These are phyloP conservation scores for Chrysina gloriosa DNA, from an alignment of 2,888 invertebrate genomes.

Conservation along the genomic window DNA sequence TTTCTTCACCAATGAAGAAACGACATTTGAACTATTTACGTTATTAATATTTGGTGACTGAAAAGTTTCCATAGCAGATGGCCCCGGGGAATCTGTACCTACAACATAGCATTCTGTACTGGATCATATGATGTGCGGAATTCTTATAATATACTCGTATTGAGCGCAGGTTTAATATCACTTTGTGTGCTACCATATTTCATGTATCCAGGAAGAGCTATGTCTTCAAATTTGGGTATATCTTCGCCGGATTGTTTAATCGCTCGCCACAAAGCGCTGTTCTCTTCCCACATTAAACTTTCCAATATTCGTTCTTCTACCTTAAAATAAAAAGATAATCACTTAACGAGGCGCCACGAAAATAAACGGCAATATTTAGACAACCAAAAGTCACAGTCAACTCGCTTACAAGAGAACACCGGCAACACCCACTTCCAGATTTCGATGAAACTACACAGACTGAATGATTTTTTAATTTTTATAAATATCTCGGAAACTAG, in stretches of 20 bases:
- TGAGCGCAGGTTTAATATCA: background rate
- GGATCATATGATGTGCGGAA: background rate
- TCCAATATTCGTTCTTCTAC: conserved; percentile 96
- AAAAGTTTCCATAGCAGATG: conserved; percentile 73
- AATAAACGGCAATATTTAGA: no score
- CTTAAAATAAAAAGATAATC: conserved; percentile 60
- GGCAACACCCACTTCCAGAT: no score
- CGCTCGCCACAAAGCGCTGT: conserved; percentile 89
- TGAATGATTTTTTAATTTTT: no score
- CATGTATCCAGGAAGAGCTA: conserved; percentile 68
- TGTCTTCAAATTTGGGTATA: conserved; percentile 85
- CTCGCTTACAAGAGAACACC: no score
- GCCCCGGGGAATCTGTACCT: conserved; percentile 66
- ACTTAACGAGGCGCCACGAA: background rate
- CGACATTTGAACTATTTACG: conserved; percentile 56
- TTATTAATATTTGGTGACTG: conserved; percentile 73
- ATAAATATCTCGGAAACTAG: no score
- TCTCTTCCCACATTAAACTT: conserved; percentile 86
- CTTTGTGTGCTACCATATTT: conserved; percentile 13
- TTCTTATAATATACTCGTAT: background rate
- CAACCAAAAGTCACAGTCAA: no score
- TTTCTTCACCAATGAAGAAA: conserved; percentile 53
- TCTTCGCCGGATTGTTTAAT: conserved; percentile 70
- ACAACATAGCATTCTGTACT: background rate
- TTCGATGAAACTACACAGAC: no score